Percentiles rank a stretch among this genome's conserved stretches.
Conservation (phyloP, 2,797 vertebrate species). For the Sebastes paucispinis region DNA sequence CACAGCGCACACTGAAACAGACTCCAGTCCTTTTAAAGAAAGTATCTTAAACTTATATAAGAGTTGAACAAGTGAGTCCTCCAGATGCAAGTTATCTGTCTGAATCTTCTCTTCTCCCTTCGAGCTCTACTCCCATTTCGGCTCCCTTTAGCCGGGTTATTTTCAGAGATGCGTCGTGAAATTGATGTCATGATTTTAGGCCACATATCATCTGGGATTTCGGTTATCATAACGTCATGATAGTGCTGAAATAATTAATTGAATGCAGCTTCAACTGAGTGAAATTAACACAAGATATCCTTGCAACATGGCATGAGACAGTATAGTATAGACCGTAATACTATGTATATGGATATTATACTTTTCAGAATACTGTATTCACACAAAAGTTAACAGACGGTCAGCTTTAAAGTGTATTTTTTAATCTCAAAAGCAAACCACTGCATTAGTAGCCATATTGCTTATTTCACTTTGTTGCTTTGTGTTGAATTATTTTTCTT, state of each 20-base stretch:
- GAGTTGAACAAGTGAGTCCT: neutral
- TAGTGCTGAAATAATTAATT: neutral
- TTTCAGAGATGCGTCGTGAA: neutral
- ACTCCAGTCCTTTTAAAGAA: neutral
- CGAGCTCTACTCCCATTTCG: neutral
- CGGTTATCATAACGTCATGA: neutral
- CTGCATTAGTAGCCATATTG: too few relatives aligned
- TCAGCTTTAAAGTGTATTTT: neutral
- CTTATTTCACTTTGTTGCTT: too few relatives aligned
- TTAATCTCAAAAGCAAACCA: neutral
- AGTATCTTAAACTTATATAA: neutral
- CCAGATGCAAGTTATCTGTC: conserved; percentile 5
- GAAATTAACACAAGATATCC: neutral
- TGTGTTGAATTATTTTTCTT: too few relatives aligned
- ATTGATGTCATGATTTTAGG: conserved; percentile 5
- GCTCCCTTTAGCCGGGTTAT: neutral
- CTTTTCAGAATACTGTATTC: neutral
- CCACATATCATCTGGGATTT: neutral
- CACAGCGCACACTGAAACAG: neutral
- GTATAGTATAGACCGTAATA: neutral
- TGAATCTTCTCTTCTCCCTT: neutral
- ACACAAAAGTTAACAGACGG: neutral
- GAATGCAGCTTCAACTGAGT: neutral
- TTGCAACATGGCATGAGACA: neutral
- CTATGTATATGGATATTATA: neutral